Evolutionary conservation across 2,113 vertebrate genomes (phyloP), one percentile per base, ranked within the genome.

Genomic region (Microtus richardsoni): DNA sequence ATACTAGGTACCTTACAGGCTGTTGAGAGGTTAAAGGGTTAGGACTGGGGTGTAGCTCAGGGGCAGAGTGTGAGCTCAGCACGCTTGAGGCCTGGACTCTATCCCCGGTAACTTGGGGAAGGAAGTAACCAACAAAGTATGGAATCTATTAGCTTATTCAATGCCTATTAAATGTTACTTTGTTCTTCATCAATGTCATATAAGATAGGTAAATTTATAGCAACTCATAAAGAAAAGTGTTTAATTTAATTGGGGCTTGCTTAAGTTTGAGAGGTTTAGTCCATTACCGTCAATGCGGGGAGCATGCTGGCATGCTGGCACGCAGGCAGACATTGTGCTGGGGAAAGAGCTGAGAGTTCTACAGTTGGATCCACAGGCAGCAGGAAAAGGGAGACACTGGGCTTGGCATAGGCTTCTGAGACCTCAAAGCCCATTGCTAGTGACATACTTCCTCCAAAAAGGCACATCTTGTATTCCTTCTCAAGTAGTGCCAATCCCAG

Each of bases 11-110:
- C 30, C 60, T 80, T 71, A 49, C n/a, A 47, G 41, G 9, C 86
- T 91, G 8, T 64, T 30, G 21, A 85, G 60, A 94, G 24, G 2
- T 70, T 96, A 82, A 95, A 91, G 95, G 33, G 85, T 39, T 60
- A 24, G 17, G 49, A 10, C 73, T 80, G 8, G 39, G 41, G 33
- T 89, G 16, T 60, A 73, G 52, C 54, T 88, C 17, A 49, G 39
- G 26, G 21, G 30, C 52, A 70, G 47, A 68, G 41, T 52, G 28
- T 68, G 36, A 36, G 33, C 7, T 54, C 77, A 77, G 44, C 60
- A 54, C 7, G 2, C 62, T 24, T 33, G 47, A 68, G n/a, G 47
- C 60, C 58, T 58, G 26, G 49, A 4, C 44, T 88, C 74, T 44
- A 16, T 70, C 49, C n/a, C 10, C 2, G 28, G 47, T 24, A 68